A percentile compares a stretch with the other conserved stretches of the same genome.
Evolutionary conservation across 1,140 invertebrate species (phyloP).

Genomic region (Atopsyche davidsoni): DNA sequence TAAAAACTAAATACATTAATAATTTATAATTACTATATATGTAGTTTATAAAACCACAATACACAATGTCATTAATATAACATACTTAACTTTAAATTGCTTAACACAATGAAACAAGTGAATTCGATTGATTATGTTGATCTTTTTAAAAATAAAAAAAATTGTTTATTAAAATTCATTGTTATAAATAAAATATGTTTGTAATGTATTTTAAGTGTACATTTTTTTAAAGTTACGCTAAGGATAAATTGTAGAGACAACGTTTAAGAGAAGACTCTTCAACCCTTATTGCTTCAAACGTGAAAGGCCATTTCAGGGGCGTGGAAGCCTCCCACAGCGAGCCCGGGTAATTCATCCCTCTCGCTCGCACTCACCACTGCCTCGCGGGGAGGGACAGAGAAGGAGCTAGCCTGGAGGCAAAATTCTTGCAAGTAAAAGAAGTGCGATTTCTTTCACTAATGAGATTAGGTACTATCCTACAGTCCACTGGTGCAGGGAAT

Average conservation of each 20-base stretch:
- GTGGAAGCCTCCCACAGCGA: too few relatives aligned
- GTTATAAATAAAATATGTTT: neutral
- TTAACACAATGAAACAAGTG: too few relatives aligned
- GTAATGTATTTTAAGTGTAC: neutral
- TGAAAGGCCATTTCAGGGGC: slow-evolving; percentile 19
- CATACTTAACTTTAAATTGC: too few relatives aligned
- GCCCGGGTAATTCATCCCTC: neutral
- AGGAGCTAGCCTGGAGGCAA: too few relatives aligned
- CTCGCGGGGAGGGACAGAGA: neutral
- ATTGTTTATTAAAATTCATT: slow-evolving; percentile 6
- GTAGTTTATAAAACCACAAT: too few relatives aligned
- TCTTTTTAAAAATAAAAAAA: too few relatives aligned
- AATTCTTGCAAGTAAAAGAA: slow-evolving; percentile 1
- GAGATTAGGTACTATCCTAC: slow-evolving; percentile 25
- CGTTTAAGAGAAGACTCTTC: slow-evolving; percentile 14
- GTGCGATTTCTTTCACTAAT: slow-evolving; percentile 27
- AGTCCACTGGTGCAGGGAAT: slow-evolving; percentile 5
- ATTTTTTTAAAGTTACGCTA: neutral
- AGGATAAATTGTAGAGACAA: neutral
- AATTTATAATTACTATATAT: too few relatives aligned
- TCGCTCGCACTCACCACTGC: neutral
- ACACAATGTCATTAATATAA: too few relatives aligned
- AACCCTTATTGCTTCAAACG: slow-evolving; percentile 19
- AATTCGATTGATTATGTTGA: too few relatives aligned
- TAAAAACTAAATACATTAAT: too few relatives aligned